Evolutionary conservation across 2,888 invertebrate species (phyloP), one percentile per base, ranked within the genome.

Genomic region (Ectemnius cavifrons): DNA sequence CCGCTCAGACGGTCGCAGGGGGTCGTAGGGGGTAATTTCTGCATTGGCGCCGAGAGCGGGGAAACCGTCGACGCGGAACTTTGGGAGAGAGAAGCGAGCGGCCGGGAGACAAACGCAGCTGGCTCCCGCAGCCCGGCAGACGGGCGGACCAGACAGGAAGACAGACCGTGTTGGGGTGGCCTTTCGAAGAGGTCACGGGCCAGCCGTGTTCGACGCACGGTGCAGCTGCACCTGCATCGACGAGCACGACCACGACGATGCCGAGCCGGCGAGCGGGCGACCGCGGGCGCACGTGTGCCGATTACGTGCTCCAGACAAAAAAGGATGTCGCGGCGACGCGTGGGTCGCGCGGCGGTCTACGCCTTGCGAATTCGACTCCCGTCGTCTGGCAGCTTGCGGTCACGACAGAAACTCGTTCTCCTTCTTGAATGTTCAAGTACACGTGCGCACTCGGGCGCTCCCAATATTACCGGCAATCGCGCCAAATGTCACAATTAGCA

Each of bases 1-100:
- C 89, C 91, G 91, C 90, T 90, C 90, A 89, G 91, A 90, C 91
- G 87, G 89, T 89, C 89, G 52, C 88, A 86, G 89, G 87, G 87
- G 86, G 85, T 84, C 85, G 84, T 81, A 85, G 84, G 86, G 86
- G 87, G 83, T 87, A 84, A 86, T 85, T 85, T 82, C 77, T 83
- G 73, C 86, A 86, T 79, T 86, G 87, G 87, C 88, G 88, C 85
- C 83, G 84, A 76, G 72, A 73, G 77, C 79, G 63, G 72, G 74
- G 64, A 76, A 75, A 71, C 70, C 66, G 61, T 67, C 71, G 78
- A 59, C 57, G 47, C 69, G 56, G 72, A 69, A 57, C 64, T 63
- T 69, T 62, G 63, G 61, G 52, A 65, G 65, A 46, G 62, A 56
- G 8, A 18, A 20, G 11, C 0, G 63, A 23, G 16, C 28, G 28